Base-by-base conservation (phyloP, 1,140 invertebrate genomes). In the Leptoteleia sp. region DNA sequence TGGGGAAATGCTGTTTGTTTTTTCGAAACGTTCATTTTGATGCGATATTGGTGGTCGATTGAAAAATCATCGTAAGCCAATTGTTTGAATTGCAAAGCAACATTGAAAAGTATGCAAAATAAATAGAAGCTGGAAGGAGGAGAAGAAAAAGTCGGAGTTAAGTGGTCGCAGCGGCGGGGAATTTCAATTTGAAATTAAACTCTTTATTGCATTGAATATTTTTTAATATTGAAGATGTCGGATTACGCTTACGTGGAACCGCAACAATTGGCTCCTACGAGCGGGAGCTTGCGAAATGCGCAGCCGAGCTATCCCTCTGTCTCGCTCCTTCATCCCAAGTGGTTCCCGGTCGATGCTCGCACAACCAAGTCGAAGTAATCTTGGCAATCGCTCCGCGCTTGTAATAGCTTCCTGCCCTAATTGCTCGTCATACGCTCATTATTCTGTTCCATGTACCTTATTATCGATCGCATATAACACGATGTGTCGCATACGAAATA, bases 391-490 rank as follows among this genome's bases (percentile, higher is more conserved):
- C 50, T 50, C 61, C 68, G 68, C 47, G 61, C 65, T 73, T 68
- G 61, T 83, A 82, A 84, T 82, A 70, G 73, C 67, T 80, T 75
- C 70, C 76, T 78, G 62, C 42, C 67, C 76, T 81, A 76, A 82
- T 85, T 81, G 64, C 68, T 71, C 71, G 55, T 68, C 70, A 77
- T 78, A 55, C 55, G 73, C 70, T 76, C 59, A 77, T 79, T 79
- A 82, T 52, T 54, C 62, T 29, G 48, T 35, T 71, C 62, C 79
- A 81, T 76, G 55, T 71, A 76, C 40, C 42, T 81, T 82, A 83
- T 83, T 71, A 76, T 76, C 73, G 68, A 82, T 80, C 65, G 68
- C 45, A 70, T 61, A 38, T 52, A 55, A 57, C 71, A 70, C 68
- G 57, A 76, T 9, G 55, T 55, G 77, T 78, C 75, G 65, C 77